These are phyloP conservation scores for Zaprionus africanus DNA, from an alignment of 1,140 invertebrate genomes.

Conservation along the genomic window DNA sequence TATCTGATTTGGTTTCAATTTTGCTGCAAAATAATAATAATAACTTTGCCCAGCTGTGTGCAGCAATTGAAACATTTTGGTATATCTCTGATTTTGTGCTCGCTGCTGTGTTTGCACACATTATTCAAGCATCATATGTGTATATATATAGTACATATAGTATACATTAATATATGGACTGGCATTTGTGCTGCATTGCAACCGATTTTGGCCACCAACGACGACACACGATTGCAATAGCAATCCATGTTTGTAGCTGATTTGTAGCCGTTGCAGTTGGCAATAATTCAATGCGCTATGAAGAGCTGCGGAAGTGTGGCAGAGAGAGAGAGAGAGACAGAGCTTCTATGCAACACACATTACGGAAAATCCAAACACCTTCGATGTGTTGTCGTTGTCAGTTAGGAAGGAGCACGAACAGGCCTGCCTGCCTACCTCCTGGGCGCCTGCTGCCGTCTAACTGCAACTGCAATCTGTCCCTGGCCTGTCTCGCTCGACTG, in stretches of 20 bases:
- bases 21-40: neutral
- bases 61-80: neutral
- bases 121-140: constrained; percentile 15
- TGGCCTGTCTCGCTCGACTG: constrained; percentile 29
- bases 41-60: neutral
- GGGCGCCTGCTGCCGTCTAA: constrained; percentile 52
- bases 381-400: constrained; percentile 60
- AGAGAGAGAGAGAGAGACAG: constrained; percentile 4
- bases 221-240: constrained; percentile 16
- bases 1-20: constrained; percentile 4
- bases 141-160: constrained; percentile 44
- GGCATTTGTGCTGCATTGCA: constrained; percentile 44
- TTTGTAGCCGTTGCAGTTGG: constrained; percentile 76
- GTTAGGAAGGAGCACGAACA: constrained; percentile 10
- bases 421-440: constrained; percentile 2
- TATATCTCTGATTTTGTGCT: constrained; percentile 27
- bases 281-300: constrained; percentile 76
- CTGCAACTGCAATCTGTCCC: constrained; percentile 73
- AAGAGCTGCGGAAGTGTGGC: constrained; percentile 16
- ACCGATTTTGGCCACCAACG: constrained; percentile 32
- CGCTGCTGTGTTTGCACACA: constrained; percentile 27
- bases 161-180: neutral
- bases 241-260: constrained; percentile 62
- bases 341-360: constrained; percentile 50
- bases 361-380: constrained; percentile 65